Percentiles rank a stretch among this genome's conserved stretches.
These are phyloP conservation scores for Plusia festucae DNA, from an alignment of 2,888 invertebrate genomes.

Conservation along the genomic window DNA sequence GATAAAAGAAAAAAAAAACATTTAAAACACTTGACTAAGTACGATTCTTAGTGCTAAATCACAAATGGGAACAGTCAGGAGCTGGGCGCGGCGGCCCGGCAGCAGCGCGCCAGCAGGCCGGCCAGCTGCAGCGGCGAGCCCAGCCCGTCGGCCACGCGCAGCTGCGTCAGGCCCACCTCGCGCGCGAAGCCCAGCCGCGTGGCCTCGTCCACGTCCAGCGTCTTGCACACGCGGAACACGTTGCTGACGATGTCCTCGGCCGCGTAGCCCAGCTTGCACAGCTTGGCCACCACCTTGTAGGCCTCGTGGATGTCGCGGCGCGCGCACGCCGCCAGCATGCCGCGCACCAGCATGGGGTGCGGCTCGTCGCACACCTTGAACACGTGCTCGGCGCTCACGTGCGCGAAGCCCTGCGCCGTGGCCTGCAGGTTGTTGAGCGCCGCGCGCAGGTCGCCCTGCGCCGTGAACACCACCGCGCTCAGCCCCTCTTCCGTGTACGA, in stretches of 20 bases:
- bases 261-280: slow-evolving; percentile 98
- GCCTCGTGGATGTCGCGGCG: slow-evolving; percentile 95
- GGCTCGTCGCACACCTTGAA: slow-evolving; percentile 99
- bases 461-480: slow-evolving; percentile 98
- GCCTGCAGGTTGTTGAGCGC: slow-evolving; percentile 98
- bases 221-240: slow-evolving; percentile 98
- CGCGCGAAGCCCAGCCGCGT: slow-evolving; percentile 95
- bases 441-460: slow-evolving; percentile 99
- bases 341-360: slow-evolving; percentile 97
- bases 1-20: no score
- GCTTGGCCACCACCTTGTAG: slow-evolving; percentile 95
- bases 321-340: slow-evolving; percentile 96
- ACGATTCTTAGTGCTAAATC: not conserved
- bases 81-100: slow-evolving; percentile 79
- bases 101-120: slow-evolving; percentile 95
- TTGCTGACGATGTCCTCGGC: slow-evolving; percentile 99
- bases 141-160: slow-evolving; percentile 97
- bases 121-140: slow-evolving; percentile 96
- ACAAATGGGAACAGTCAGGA: not conserved
- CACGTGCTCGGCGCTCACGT: slow-evolving; percentile 97
- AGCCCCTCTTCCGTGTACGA: slow-evolving; percentile 97
- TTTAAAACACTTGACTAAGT: not conserved
- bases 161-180: slow-evolving; percentile 97
- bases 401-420: slow-evolving; percentile 95
- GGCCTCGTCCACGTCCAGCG: slow-evolving; percentile 94